Conservation (phyloP, 2,113 vertebrate species). For the Struthio camelus region DNA sequence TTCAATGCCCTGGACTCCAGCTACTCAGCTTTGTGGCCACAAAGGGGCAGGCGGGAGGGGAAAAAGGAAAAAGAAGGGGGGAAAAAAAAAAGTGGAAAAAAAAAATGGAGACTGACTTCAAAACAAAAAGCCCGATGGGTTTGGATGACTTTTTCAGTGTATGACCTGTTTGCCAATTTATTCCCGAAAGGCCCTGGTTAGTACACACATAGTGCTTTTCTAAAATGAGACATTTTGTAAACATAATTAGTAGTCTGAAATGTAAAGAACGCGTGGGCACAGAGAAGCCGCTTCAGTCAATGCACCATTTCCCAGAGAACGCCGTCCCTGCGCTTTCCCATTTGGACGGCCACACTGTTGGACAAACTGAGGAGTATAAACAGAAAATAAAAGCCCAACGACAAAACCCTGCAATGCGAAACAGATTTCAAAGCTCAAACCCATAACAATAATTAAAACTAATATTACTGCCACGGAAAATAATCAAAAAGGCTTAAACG, state of each 20-base stretch:
- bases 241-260: slow-evolving; percentile 90
- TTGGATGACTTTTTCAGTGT: slow-evolving; percentile 86
- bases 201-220: slow-evolving; percentile 77
- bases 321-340: slow-evolving; percentile 24
- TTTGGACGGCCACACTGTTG: slow-evolving; percentile 34
- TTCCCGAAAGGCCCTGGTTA: slow-evolving; percentile 77
- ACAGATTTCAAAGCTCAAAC: background rate
- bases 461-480: background rate
- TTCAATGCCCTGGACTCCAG: slow-evolving; percentile 85
- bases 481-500: slow-evolving; percentile 1
- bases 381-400: background rate
- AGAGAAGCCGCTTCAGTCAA: slow-evolving; percentile 45
- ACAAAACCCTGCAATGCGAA: background rate
- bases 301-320: slow-evolving; percentile 52
- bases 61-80: slow-evolving; percentile 3
- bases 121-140: slow-evolving; percentile 82
- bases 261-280: slow-evolving; percentile 68
- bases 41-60: slow-evolving; percentile 71
- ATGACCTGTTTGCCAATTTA: slow-evolving; percentile 90
- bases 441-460: background rate
- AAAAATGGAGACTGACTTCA: slow-evolving; percentile 68
- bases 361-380: background rate
- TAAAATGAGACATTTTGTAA: slow-evolving; percentile 90
- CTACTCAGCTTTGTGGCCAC: slow-evolving; percentile 75
- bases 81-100: background rate